These are phyloP conservation scores for Prunella fulvescens DNA, from an alignment of 2,113 vertebrate genomes.

Conservation along the genomic window DNA sequence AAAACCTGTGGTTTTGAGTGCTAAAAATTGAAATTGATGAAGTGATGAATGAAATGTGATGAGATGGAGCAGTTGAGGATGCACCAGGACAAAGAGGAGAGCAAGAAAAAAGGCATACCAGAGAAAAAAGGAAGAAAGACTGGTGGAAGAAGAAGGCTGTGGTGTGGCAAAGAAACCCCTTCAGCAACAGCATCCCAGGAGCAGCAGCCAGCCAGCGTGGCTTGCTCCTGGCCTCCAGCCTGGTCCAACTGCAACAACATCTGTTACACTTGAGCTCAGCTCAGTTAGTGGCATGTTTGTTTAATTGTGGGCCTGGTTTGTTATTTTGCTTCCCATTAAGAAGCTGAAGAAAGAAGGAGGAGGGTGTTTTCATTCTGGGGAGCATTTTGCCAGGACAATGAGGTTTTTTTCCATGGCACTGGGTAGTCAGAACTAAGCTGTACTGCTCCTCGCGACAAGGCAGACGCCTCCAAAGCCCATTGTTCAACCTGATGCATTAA, in stretches of 20 bases:
- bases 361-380: conserved; percentile 69
- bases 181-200: not conserved
- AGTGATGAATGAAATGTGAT: not conserved
- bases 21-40: not conserved
- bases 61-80: not conserved
- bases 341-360: conserved; percentile 71
- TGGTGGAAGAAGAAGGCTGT: not conserved
- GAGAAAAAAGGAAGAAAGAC: not conserved
- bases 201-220: not conserved
- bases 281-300: conserved; percentile 66
- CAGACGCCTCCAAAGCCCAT: conserved; percentile 68
- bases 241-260: conserved; percentile 65
- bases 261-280: conserved; percentile 68
- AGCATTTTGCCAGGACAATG: conserved; percentile 66
- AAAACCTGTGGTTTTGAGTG: not conserved
- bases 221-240: not conserved
- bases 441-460: conserved; percentile 52
- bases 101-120: not conserved
- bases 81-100: not conserved
- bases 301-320: conserved; percentile 72
- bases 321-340: conserved; percentile 74
- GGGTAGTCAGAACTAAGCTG: conserved; percentile 69
- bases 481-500: conserved; percentile 73
- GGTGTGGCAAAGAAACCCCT: not conserved
- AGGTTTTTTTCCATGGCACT: conserved; percentile 55